A percentile compares a stretch with the other conserved stretches of the same genome.
Evolutionary conservation across 2,888 invertebrate species (phyloP).

Genomic region (Diogma glabrata): DNA sequence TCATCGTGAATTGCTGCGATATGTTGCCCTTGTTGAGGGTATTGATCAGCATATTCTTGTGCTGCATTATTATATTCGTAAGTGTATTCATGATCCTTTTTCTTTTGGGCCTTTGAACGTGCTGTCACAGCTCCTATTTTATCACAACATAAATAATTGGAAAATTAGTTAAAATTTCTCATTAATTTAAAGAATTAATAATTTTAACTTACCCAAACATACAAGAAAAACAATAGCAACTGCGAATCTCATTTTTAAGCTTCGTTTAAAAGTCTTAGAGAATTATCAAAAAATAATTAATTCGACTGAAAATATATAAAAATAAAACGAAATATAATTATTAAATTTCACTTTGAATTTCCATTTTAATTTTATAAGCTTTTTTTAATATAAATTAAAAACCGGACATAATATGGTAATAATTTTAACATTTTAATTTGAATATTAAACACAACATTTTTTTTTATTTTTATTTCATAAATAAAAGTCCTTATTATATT

Average conservation of each 20-base stretch:
- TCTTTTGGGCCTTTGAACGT: conserved; percentile 8
- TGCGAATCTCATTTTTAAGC: conserved; percentile 8
- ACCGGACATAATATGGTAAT: too few relatives aligned
- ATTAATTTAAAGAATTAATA: background rate
- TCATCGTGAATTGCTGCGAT: too few relatives aligned
- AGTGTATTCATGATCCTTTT: conserved; percentile 8
- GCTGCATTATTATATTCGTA: background rate
- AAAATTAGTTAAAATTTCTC: background rate
- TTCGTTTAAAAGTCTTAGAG: too few relatives aligned
- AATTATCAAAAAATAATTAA: background rate
- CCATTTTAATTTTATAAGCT: conserved; percentile 4
- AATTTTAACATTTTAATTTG: too few relatives aligned
- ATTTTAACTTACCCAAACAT: conserved; percentile 9
- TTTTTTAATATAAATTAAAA: too few relatives aligned
- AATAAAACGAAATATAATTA: too few relatives aligned
- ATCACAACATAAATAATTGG: too few relatives aligned
- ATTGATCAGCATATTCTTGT: conserved; percentile 4
- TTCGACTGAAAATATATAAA: conserved; percentile 5
- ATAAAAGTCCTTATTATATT: too few relatives aligned
- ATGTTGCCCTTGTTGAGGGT: background rate
- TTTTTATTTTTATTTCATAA: too few relatives aligned
- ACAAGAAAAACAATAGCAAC: conserved; percentile 8
- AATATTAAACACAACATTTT: too few relatives aligned
- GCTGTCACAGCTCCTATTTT: conserved; percentile 6
- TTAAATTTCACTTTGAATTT: background rate